Conservation (phyloP, 2,113 vertebrate species). For the Zosterops pallidus region DNA sequence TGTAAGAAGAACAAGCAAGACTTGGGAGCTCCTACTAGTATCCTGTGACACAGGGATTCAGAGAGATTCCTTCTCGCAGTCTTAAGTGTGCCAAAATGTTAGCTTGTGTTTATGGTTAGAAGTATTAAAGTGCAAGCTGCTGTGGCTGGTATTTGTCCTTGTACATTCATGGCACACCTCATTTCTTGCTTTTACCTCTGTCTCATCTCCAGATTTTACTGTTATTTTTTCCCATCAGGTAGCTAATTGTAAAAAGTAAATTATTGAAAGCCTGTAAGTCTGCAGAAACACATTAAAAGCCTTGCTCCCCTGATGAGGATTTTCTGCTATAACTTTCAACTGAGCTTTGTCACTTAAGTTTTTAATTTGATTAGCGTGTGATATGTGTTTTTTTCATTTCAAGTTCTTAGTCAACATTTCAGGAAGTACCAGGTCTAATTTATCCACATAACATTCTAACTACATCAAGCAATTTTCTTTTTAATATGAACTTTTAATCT, state of each 20-base stretch:
- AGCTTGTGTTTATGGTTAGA: background rate
- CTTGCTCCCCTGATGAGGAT: background rate
- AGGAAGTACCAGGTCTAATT: background rate
- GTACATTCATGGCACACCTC: background rate
- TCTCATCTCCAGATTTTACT: background rate
- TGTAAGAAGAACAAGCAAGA: background rate
- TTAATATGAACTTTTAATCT: background rate
- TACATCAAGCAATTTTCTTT: background rate
- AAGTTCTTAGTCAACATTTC: background rate
- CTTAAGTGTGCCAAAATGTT: background rate
- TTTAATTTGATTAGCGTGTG: constrained; percentile 18
- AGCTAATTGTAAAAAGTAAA: background rate
- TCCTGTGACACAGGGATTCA: background rate
- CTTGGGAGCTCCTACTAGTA: fast-evolving
- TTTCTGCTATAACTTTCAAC: background rate
- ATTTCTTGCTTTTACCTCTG: background rate
- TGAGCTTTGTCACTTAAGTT: constrained; percentile 19
- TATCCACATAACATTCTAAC: background rate
- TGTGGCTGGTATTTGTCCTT: background rate
- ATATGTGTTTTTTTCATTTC: background rate
- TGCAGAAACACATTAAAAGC: background rate
- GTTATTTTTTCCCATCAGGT: background rate
- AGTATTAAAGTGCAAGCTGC: background rate
- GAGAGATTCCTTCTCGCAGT: background rate
- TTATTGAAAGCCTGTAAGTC: background rate